A percentile compares a stretch with the other conserved stretches of the same genome.
phyloP scores from a whole-genome alignment of 1,140 invertebrate species.

The Pararge aegeria region DNA sequence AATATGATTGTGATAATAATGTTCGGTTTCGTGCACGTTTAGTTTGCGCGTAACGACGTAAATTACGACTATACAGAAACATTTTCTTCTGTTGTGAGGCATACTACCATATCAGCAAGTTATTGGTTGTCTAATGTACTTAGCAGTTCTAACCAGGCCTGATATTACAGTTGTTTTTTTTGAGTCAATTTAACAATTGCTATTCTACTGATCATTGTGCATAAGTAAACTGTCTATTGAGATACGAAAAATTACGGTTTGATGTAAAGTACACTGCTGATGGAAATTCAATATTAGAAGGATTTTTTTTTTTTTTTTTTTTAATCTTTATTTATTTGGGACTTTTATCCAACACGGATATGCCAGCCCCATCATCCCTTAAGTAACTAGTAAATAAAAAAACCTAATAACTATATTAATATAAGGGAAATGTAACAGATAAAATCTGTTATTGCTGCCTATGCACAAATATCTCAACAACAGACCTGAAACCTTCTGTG shows the following conservation, averaged over 20 bases:
- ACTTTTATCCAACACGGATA: too few relatives aligned
- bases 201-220: slow-evolving; percentile 13
- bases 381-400: too few relatives aligned
- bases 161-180: slow-evolving; percentile 20
- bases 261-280: slow-evolving; percentile 16
- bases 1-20: slow-evolving; percentile 18
- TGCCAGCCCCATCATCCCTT: too few relatives aligned
- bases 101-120: slow-evolving; percentile 20
- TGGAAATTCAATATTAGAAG: slow-evolving; percentile 12
- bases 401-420: too few relatives aligned
- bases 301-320: too few relatives aligned
- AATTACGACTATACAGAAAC: slow-evolving; percentile 20
- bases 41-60: slow-evolving; percentile 23
- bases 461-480: too few relatives aligned
- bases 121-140: slow-evolving; percentile 24
- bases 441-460: too few relatives aligned
- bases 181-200: slow-evolving; percentile 32
- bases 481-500: too few relatives aligned
- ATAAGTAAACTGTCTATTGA: slow-evolving; percentile 19
- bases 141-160: slow-evolving; percentile 22
- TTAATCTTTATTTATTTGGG: too few relatives aligned
- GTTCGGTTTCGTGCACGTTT: slow-evolving; percentile 19
- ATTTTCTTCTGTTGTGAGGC: slow-evolving; percentile 24
- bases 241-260: slow-evolving; percentile 21
- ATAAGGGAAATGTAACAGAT: too few relatives aligned